A percentile compares a stretch with the other conserved stretches of the same genome.
Conservation (phyloP, 2,113 vertebrate genomes). For the Ranitomeya variabilis region DNA sequence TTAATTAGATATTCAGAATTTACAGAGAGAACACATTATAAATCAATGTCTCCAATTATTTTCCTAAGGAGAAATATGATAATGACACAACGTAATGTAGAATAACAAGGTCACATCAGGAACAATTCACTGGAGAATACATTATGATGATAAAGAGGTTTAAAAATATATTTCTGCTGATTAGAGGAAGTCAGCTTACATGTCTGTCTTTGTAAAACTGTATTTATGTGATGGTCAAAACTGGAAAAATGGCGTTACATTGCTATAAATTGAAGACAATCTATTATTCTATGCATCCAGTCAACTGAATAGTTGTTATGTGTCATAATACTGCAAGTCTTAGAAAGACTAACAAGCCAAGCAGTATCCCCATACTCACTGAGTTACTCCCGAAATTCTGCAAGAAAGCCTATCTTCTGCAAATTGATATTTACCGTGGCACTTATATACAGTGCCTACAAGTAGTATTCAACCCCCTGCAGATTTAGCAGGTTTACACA, state of each 20-base stretch:
- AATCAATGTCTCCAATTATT: conserved; percentile 16
- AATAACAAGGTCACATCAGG: conserved; percentile 18
- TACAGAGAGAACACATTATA: neutral
- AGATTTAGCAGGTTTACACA: too few relatives aligned
- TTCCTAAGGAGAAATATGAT: conserved; percentile 13
- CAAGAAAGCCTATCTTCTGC: too few relatives aligned
- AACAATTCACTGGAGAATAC: conserved; percentile 10
- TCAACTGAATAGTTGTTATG: neutral
- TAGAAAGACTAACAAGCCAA: neutral
- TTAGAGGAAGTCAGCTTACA: neutral
- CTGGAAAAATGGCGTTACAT: neutral
- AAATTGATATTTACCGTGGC: too few relatives aligned
- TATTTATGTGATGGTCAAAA: neutral
- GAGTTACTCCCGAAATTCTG: neutral
- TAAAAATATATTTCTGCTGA: neutral
- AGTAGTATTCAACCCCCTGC: too few relatives aligned
- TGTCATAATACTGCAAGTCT: neutral
- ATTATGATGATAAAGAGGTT: conserved; percentile 15
- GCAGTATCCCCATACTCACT: neutral
- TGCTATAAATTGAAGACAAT: neutral
- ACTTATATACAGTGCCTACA: too few relatives aligned
- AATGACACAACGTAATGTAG: neutral
- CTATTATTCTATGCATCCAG: neutral
- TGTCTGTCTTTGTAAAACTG: neutral
- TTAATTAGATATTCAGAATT: conserved; percentile 2